Conservation (phyloP, 2,797 vertebrate genomes). For the Remorina albescens region DNA sequence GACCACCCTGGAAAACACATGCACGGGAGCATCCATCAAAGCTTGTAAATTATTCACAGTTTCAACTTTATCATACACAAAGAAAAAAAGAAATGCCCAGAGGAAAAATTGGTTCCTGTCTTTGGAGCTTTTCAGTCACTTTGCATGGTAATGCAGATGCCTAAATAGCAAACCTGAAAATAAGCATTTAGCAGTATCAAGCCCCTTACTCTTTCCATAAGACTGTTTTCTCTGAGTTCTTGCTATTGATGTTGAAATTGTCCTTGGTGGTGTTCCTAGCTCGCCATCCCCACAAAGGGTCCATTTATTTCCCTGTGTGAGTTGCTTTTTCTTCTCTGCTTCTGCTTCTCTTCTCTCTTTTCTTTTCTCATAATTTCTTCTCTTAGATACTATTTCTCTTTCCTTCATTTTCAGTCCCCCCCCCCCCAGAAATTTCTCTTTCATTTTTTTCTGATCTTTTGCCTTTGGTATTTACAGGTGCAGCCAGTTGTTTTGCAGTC, state of each 20-base stretch:
- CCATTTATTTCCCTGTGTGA: constrained; percentile 19
- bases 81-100: constrained; percentile 25
- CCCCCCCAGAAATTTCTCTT: not conserved
- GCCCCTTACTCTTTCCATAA: constrained; percentile 47
- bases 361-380: constrained; percentile 17
- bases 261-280: constrained; percentile 68
- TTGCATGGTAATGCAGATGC: constrained; percentile 66
- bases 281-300: constrained; percentile 51
- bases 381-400: constrained; percentile 2
- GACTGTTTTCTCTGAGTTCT: constrained; percentile 50
- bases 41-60: constrained; percentile 58
- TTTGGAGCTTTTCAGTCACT: constrained; percentile 53
- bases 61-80: constrained; percentile 50
- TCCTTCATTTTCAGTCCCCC: not conserved
- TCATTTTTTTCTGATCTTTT: constrained; percentile 14
- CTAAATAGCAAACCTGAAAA: constrained; percentile 69
- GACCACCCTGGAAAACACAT: constrained; percentile 40
- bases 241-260: constrained; percentile 61
- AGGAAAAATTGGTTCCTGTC: constrained; percentile 38
- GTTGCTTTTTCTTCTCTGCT: constrained; percentile 15
- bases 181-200: constrained; percentile 73
- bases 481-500: constrained; percentile 58
- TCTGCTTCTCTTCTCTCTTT: too few species aligned
- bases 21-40: constrained; percentile 58
- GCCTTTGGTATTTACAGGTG: constrained; percentile 41